A percentile compares a stretch with the other conserved stretches of the same genome.
phyloP scores from a whole-genome alignment of 2,888 invertebrate genomes.

The Aphodius sticticus region DNA sequence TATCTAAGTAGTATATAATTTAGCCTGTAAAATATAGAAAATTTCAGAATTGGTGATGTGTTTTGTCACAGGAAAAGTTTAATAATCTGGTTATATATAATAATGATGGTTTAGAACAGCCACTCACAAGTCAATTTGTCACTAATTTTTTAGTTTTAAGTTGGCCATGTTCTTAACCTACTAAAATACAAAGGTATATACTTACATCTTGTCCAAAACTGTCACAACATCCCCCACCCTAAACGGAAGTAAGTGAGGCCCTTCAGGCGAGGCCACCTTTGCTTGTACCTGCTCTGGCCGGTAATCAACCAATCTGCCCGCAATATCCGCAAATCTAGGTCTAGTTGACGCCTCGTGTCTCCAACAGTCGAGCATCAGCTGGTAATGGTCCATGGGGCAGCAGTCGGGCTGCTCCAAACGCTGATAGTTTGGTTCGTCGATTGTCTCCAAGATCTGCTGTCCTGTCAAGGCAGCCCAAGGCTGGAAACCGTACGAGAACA shows the following conservation, averaged over 20 bases:
- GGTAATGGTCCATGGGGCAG: constrained; percentile 92
- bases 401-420: constrained; percentile 93
- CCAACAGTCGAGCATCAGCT: constrained; percentile 96
- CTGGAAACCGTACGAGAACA: constrained; percentile 98
- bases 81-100: no score
- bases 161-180: no score
- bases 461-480: constrained; percentile 94
- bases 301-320: constrained; percentile 79
- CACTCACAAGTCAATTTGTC: no score
- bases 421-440: constrained; percentile 92
- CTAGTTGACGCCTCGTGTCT: constrained; percentile 87
- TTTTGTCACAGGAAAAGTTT: no score
- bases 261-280: constrained; percentile 63
- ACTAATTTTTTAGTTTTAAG: no score
- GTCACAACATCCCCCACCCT: constrained; percentile 91
- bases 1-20: no score
- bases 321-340: constrained; percentile 90
- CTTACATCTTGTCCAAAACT: constrained; percentile 83
- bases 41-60: no score
- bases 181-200: constrained; percentile 26
- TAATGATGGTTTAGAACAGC: no score
- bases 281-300: constrained; percentile 94
- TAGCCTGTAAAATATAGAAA: no score
- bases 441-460: constrained; percentile 93
- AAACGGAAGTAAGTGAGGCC: constrained; percentile 78